phyloP scores from a whole-genome alignment of 1,140 invertebrate species.

The Copidosoma floridanum region DNA sequence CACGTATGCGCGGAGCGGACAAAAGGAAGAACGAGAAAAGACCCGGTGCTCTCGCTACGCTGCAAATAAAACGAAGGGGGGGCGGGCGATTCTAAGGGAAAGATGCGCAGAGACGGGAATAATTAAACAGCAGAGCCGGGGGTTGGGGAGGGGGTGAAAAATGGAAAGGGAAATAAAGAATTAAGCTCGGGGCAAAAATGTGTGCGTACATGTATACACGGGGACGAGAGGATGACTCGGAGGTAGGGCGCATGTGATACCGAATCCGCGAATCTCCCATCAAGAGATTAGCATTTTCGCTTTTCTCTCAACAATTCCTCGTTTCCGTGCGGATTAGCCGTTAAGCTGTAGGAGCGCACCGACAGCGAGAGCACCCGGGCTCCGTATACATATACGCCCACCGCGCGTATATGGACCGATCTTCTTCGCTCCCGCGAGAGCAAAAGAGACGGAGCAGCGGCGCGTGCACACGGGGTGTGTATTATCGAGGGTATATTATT shows the following conservation, averaged over 20 bases:
- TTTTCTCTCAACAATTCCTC: constrained; percentile 56
- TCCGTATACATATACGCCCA: no score
- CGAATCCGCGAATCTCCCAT: constrained; percentile 50
- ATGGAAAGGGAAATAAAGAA: neutral
- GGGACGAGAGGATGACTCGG: neutral
- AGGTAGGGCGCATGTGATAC: constrained; percentile 7
- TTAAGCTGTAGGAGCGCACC: constrained; percentile 46
- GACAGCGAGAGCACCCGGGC: constrained; percentile 36
- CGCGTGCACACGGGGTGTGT: constrained; percentile 2
- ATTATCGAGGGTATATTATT: constrained; percentile 48
- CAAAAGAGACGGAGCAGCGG: no score
- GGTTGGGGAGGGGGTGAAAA: neutral
- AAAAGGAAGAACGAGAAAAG: neutral
- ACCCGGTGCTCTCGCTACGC: neutral
- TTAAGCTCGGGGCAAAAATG: neutral
- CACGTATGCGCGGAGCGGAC: neutral
- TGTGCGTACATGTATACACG: no score
- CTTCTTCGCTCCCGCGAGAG: constrained; percentile 32
- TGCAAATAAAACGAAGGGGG: neutral
- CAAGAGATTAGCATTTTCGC: constrained; percentile 56
- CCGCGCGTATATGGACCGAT: constrained; percentile 37
- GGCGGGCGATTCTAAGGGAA: neutral
- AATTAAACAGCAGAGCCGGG: neutral
- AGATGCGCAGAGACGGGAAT: neutral
- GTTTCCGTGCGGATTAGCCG: constrained; percentile 54